A percentile compares a stretch with the other conserved stretches of the same genome.
phyloP scores from a whole-genome alignment of 2,113 vertebrate genomes.

The Coptodon rendalli region DNA sequence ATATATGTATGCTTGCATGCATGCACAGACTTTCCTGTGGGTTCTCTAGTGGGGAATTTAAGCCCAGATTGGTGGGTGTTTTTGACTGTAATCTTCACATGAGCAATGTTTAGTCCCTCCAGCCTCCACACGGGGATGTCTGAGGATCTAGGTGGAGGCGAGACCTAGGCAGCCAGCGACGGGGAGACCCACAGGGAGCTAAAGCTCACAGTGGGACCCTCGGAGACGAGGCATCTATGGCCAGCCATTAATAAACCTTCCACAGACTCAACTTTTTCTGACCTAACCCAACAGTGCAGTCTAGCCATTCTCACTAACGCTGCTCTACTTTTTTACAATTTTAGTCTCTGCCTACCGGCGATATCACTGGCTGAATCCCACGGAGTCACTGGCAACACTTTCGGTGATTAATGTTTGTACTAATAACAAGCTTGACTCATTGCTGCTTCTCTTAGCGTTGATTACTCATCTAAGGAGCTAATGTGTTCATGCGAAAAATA shows the following conservation, averaged over 20 bases:
- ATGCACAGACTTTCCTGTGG: background rate
- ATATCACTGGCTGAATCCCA: background rate
- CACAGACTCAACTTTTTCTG: fast-evolving
- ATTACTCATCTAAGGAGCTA: background rate
- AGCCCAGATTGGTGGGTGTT: background rate
- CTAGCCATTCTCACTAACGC: too few relatives aligned
- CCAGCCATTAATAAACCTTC: background rate
- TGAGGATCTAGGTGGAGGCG: background rate
- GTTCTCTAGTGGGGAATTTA: background rate
- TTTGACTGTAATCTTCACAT: background rate
- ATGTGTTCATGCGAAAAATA: background rate
- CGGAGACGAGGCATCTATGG: background rate
- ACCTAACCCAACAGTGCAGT: fast-evolving
- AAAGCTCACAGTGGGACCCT: background rate
- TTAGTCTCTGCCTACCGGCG: background rate
- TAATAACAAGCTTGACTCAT: background rate
- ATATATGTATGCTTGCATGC: fast-evolving
- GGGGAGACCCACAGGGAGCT: background rate
- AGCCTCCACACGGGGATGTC: background rate
- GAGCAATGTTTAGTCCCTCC: background rate
- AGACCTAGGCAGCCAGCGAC: background rate
- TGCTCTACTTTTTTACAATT: background rate
- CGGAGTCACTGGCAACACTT: background rate
- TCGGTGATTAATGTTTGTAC: background rate
- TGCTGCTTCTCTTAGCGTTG: background rate